A percentile compares a stretch with the other conserved stretches of the same genome.
These are phyloP conservation scores for Oryctolagus cuniculus DNA, from an alignment of 2,113 vertebrate species.

Conservation along the genomic window mOryCun1.1 NC_091445.1:78421001-78421500, in stretches of 20 bases:
- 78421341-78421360: background rate
- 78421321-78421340: background rate
- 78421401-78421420: constrained; percentile 48
- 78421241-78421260: constrained; percentile 31
- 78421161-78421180: background rate
- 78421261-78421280: constrained; percentile 25
- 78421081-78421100: background rate
- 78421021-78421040: background rate
- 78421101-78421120: background rate
- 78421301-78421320: constrained; percentile 9
- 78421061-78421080: constrained; percentile 30
- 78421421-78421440: background rate
- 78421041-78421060: constrained; percentile 12
- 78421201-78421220: background rate
- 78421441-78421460: background rate
- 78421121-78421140: constrained; percentile 20
- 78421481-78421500: background rate
- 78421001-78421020: constrained; percentile 26
- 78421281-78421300: background rate
- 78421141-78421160: background rate
- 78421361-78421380: constrained; percentile 6
- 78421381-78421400: background rate
- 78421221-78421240: background rate
- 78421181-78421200: background rate
- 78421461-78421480: background rate